phyloP scores from a whole-genome alignment of 2,113 vertebrate genomes.

The Mus pahari region DNA sequence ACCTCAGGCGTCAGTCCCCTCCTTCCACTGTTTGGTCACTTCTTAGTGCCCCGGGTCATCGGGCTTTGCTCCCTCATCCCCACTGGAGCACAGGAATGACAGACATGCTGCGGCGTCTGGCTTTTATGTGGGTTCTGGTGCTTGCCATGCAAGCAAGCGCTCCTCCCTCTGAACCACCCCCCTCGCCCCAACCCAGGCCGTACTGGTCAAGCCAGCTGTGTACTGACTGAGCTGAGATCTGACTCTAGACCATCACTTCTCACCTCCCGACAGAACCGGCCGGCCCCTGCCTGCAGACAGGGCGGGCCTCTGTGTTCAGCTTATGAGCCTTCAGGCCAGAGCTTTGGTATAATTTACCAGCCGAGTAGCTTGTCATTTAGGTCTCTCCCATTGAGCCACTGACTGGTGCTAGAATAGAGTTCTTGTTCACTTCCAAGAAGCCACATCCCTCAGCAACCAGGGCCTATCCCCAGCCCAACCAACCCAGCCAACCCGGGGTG shows the following conservation, averaged over 20 bases:
- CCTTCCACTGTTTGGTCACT: neutral
- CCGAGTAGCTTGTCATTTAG: neutral
- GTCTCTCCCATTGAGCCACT: neutral
- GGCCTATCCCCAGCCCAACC: neutral
- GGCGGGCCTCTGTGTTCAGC: neutral
- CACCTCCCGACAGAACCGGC: neutral
- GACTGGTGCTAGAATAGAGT: neutral
- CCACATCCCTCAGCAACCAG: neutral
- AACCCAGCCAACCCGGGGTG: too few relatives aligned
- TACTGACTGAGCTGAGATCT: neutral
- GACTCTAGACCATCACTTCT: neutral
- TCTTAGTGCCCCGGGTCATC: neutral
- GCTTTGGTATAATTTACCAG: neutral
- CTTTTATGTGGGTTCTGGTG: neutral
- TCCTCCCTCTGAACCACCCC: neutral
- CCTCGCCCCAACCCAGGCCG: neutral
- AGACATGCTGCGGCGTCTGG: neutral
- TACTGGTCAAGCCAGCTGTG: neutral
- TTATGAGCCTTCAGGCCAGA: neutral
- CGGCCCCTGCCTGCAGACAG: neutral
- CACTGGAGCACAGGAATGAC: neutral
- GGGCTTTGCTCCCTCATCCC: fast-evolving
- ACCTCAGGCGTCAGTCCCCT: neutral
- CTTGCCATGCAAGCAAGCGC: neutral
- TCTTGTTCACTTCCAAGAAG: neutral